phyloP scores from a whole-genome alignment of 2,888 invertebrate species.

The Xylocampa areola region DNA sequence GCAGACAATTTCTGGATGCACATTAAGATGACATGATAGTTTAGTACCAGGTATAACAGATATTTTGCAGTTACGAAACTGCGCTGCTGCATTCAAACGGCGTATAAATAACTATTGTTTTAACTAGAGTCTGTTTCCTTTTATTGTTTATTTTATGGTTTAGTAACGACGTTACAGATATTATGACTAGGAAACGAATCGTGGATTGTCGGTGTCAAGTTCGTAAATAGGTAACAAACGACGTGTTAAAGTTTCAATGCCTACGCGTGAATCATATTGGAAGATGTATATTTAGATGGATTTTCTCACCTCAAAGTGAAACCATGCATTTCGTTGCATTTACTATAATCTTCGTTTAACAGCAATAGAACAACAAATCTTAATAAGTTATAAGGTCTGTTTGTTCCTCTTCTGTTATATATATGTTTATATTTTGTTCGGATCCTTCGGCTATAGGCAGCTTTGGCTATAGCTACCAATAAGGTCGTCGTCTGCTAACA shows the following conservation, averaged over 20 bases:
- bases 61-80: constrained; percentile 41
- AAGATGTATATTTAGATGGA: constrained; percentile 31
- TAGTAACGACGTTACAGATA: constrained; percentile 29
- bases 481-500: constrained; percentile 31
- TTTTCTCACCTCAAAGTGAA: constrained; percentile 2
- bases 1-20: not conserved
- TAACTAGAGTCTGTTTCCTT: constrained; percentile 42
- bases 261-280: constrained; percentile 3
- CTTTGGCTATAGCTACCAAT: constrained; percentile 13
- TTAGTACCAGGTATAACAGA: constrained; percentile 24
- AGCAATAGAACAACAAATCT: not conserved
- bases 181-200: constrained; percentile 25
- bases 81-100: constrained; percentile 27
- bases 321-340: constrained; percentile 5
- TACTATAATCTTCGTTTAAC: not conserved
- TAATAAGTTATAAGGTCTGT: too few relatives aligned
- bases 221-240: constrained; percentile 30
- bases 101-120: constrained; percentile 45
- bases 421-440: constrained; percentile 21
- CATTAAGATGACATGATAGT: constrained; percentile 38
- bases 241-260: constrained; percentile 15
- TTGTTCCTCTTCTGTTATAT: too few relatives aligned
- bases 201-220: constrained; percentile 32
- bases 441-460: too few relatives aligned
- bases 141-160: constrained; percentile 51